Base-by-base conservation (phyloP, 1,140 invertebrate genomes). In the Gyrodactylus salaris region DNA sequence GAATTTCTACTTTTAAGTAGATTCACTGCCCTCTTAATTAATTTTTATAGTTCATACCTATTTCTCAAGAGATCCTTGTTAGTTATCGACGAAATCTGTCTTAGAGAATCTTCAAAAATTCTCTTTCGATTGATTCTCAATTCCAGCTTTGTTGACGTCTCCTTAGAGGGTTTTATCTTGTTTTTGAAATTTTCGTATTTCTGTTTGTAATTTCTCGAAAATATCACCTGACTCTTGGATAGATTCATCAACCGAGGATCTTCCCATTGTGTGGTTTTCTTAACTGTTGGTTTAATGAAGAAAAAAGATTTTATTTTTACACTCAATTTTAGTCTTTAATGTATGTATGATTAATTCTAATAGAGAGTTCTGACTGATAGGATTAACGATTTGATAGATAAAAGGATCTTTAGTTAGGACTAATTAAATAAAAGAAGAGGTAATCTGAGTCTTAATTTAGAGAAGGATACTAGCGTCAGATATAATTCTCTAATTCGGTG, bases 111-210 rank as follows among this genome's bases (percentile, higher is more conserved):
- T 82, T 98, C 94, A 75, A 98, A 83, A 76, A 98, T 91, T 74
- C 88, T 88, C 76, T 85, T 85, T 76, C 94, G 82, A 69, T 87
- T 85, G 24, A 86, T 87, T 90, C 78, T 93, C 87, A 82, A 91
- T 91, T 77, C 84, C 78, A 74, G 74, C 76, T 77, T 79, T 77
- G 77, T 79, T 26, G 75, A 27, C 72, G 54, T 24, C 22, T 74
- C 22, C n/a, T 21, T 1, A 75, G 91, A 91, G 84, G 93, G 92
- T 79, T 89, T 88, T 75, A 97, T 84, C 79, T 93, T 91, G 74
- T 86, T 87, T 81, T 94, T 92, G 79, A 96, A 87, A 82, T 91
- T 95, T 81, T 96, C 91, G 82, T 96, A 96, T 84, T 98, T 98
- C 78, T 91, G 85, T 81, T 97, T 96, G 82, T 96, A 98, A 83